Evolutionary conservation across 1,140 invertebrate genomes (phyloP).

Genomic region (Drosophila melanica): DNA sequence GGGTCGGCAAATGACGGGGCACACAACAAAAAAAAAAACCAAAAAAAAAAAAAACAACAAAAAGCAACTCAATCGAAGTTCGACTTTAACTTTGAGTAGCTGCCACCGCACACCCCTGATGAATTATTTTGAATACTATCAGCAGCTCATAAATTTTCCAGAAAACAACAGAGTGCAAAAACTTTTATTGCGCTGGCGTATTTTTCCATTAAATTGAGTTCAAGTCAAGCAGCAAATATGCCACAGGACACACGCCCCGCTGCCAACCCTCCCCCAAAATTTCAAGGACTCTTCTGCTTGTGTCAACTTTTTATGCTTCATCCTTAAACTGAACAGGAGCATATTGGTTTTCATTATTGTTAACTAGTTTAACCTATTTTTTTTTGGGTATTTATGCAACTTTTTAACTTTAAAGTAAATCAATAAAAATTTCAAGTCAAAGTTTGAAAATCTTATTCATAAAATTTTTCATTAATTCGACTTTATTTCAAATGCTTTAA

Average conservation of each 20-base stretch:
- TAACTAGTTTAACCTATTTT: too few species aligned
- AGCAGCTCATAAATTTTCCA: constrained; percentile 76
- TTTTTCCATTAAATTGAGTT: constrained; percentile 82
- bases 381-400: too few species aligned
- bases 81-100: neutral
- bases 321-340: too few species aligned
- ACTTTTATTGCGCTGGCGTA: constrained; percentile 72
- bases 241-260: constrained; percentile 11
- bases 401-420: too few species aligned
- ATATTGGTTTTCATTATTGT: too few species aligned
- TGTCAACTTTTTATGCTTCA: constrained; percentile 61
- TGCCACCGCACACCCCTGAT: constrained; percentile 1
- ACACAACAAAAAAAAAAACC: neutral
- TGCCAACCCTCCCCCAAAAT: neutral
- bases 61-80: neutral
- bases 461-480: too few species aligned
- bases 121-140: constrained; percentile 80
- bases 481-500: too few species aligned
- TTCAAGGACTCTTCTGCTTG: constrained; percentile 35
- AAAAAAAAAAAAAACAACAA: neutral
- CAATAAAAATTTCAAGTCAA: too few species aligned
- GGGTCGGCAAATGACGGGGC: constrained; percentile 53
- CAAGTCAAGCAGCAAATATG: constrained; percentile 78
- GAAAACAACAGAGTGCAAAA: constrained; percentile 40
- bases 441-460: too few species aligned